Base-by-base conservation (phyloP, 2,797 vertebrate species). In the Cichlasoma orientale region DNA sequence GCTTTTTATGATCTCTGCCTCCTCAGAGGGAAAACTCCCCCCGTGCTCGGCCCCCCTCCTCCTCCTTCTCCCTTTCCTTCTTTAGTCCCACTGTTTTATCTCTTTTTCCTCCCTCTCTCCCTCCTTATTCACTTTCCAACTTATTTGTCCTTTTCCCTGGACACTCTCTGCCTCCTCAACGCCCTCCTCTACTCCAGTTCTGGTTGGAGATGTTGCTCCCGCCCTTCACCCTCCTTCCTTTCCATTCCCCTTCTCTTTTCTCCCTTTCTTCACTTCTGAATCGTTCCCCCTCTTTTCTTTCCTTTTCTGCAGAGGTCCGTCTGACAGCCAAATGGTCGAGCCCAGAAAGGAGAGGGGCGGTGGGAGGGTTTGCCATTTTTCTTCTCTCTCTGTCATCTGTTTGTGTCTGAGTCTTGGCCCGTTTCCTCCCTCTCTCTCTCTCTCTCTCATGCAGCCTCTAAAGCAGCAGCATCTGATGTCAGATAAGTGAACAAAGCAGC, bases 271-370 rank as follows among this genome's bases (percentile, higher is more conserved):
- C 44, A 75, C 55, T 75, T 82, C 19, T 27, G 47, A 36, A 27
- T 74, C 21, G 7, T 68, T 75, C 70, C 73, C 85, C 68, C 21
- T 68, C 66, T 72, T 27, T 55, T 52, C 70, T 52, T 55, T 69
- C 61, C 56, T 18, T 59, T 54, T 75, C 63, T 2, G 9, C 81
- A 13, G 23, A 70, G 44, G 74, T 79, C 80, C 23, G 36, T 86
- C 77, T 50, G 66, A 80, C 73, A 61, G 88, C 89, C 90, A 92
- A 92, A 92, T 88, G 91, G 88, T 77, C 79, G 23, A 83, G 80
- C 80, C 72, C 74, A 85, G 63, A 86, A 57, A 85, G 74, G 50
- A 52, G 47, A 72, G 82, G 21, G 38, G 18, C 29, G 56, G 81
- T 47, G 57, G 55, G 71, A 73, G 83, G 75, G 52, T 73, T 76